These are phyloP conservation scores for Dasyurus viverrinus DNA, from an alignment of 2,113 vertebrate species.

Conservation along the genomic window DNA sequence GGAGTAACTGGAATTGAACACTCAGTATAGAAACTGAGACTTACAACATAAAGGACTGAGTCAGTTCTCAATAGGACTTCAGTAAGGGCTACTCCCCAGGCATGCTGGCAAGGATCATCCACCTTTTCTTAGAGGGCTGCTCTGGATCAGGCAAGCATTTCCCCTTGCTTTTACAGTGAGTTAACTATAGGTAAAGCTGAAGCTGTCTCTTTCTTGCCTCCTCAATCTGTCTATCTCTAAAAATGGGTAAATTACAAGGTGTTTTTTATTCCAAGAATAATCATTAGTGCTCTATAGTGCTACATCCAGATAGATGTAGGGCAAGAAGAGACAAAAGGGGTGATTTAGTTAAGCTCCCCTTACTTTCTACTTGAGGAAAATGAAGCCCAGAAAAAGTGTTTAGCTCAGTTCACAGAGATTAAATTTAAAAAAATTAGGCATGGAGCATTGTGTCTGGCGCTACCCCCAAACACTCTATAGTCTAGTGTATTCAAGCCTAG, in stretches of 20 bases:
- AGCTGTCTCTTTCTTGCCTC: not conserved
- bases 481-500: not conserved
- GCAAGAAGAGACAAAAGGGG: not conserved
- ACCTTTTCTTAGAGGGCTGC: slow-evolving; percentile 45
- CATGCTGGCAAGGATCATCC: slow-evolving; percentile 58
- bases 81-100: slow-evolving; percentile 60
- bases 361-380: not conserved
- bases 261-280: not conserved
- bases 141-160: slow-evolving; percentile 34
- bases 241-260: not conserved
- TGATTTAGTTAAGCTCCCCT: not conserved
- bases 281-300: not conserved
- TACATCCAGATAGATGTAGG: not conserved
- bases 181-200: slow-evolving; percentile 10
- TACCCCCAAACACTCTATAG: not conserved
- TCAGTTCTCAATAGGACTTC: slow-evolving; percentile 45
- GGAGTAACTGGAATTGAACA: slow-evolving; percentile 71
- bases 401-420: not conserved
- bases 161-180: slow-evolving; percentile 43
- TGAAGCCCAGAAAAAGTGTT: not conserved
- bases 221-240: not conserved
- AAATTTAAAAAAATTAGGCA: not conserved
- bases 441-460: rapidly evolving
- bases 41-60: slow-evolving; percentile 64
- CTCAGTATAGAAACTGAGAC: slow-evolving; percentile 70